Percentiles rank a stretch among this genome's conserved stretches.
These are phyloP conservation scores for Brachionus sp. DNA, from an alignment of 1,140 invertebrate genomes.

Conservation along the genomic window DNA sequence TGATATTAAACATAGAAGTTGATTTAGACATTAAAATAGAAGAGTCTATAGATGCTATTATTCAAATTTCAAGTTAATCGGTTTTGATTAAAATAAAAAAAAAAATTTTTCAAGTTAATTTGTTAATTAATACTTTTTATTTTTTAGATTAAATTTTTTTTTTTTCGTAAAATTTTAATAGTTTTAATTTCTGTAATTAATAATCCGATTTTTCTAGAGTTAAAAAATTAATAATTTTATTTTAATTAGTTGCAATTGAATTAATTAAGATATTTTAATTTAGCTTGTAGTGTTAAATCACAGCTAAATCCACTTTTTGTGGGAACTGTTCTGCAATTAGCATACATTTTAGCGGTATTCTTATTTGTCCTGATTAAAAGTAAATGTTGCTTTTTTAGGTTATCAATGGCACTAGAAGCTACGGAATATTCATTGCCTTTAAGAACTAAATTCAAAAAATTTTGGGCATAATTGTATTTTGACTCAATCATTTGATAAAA, in stretches of 20 bases:
- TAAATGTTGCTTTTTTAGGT: not conserved
- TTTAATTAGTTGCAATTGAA: no score
- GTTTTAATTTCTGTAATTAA: no score
- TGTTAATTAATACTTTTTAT: no score
- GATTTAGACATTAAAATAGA: not conserved
- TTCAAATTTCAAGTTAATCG: not conserved
- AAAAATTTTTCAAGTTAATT: not conserved
- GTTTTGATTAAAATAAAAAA: not conserved
- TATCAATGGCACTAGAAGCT: not conserved
- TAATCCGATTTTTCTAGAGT: no score
- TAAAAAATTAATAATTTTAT: no score
- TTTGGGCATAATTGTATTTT: not conserved
- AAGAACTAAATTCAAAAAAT: not conserved
- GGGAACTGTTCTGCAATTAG: not conserved
- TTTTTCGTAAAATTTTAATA: no score
- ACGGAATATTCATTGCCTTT: not conserved
- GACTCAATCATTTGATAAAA: not conserved
- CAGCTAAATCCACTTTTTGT: not conserved
- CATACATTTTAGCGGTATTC: not conserved
- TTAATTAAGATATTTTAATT: not conserved
- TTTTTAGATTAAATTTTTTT: no score
- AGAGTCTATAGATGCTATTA: not conserved
- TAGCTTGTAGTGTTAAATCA: not conserved
- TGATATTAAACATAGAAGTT: not conserved
- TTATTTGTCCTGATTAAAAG: not conserved